Conservation (phyloP, 2,113 vertebrate species). For the Axis porcinus region DNA sequence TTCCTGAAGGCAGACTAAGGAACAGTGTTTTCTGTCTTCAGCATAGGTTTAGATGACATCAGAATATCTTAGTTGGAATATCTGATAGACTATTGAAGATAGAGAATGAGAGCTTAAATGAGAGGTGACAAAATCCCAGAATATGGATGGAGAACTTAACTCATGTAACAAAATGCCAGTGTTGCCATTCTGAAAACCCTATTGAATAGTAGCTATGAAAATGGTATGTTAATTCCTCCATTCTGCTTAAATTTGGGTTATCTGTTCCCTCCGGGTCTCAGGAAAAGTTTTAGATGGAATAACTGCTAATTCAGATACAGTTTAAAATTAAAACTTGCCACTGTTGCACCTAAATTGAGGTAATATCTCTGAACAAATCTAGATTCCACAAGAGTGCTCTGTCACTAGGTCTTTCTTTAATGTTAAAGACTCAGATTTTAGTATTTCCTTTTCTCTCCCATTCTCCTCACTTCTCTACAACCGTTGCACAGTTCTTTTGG, state of each 20-base stretch:
- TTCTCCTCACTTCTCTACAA: neutral
- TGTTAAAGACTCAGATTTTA: neutral
- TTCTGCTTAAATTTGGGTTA: neutral
- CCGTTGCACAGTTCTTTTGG: neutral
- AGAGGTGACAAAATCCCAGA: neutral
- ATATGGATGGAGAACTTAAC: neutral
- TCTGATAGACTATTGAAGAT: neutral
- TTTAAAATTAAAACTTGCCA: neutral
- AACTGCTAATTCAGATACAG: neutral
- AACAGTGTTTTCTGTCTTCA: neutral
- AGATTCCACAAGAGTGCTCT: neutral
- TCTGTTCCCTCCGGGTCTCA: neutral
- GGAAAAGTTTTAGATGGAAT: neutral
- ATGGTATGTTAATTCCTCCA: neutral
- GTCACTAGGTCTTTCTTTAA: neutral
- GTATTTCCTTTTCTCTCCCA: neutral
- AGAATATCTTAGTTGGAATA: neutral
- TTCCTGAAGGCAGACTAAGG: neutral
- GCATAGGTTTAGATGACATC: neutral
- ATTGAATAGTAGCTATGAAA: neutral
- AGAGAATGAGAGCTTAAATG: neutral
- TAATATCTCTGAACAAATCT: neutral
- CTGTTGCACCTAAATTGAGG: neutral
- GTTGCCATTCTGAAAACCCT: neutral
- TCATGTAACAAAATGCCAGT: neutral